phyloP scores from a whole-genome alignment of 92 coral and sea anemone species.

The Chrysogorgia sp. region DNA sequence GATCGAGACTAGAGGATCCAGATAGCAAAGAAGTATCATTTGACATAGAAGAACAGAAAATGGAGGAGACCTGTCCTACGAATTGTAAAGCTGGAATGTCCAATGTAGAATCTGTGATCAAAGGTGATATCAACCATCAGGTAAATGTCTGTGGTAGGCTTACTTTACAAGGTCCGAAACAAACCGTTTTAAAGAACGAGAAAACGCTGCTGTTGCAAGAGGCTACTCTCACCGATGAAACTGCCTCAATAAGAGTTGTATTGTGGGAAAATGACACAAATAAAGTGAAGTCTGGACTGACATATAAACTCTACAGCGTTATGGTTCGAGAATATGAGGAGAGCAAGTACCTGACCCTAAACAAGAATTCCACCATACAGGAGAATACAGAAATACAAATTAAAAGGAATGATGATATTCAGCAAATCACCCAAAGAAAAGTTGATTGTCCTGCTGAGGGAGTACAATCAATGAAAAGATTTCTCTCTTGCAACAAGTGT shows the following conservation, averaged over 20 bases:
- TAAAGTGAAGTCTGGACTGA: slow-evolving; percentile 21
- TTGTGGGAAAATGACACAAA: slow-evolving; percentile 50
- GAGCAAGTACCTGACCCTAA: slow-evolving; percentile 44
- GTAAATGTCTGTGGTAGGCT: slow-evolving; percentile 27
- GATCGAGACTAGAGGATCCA: slow-evolving; percentile 57
- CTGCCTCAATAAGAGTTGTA: slow-evolving; percentile 30
- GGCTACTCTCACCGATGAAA: too few species aligned
- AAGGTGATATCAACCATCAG: neutral
- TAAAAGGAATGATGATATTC: slow-evolving; percentile 1
- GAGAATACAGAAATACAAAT: neutral
- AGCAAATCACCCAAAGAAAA: neutral
- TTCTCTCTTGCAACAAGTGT: slow-evolving; percentile 19
- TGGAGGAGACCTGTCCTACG: too few species aligned
- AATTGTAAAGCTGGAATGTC: neutral
- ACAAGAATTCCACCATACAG: slow-evolving; percentile 12
- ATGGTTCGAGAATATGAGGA: slow-evolving; percentile 22
- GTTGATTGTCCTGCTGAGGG: slow-evolving; percentile 22
- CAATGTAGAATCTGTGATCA: neutral
- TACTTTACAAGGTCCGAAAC: neutral
- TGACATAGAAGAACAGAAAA: slow-evolving; percentile 39
- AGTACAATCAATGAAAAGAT: slow-evolving; percentile 1
- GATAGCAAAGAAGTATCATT: slow-evolving; percentile 21
- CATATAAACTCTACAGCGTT: slow-evolving; percentile 29
- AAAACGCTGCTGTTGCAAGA: too few species aligned
- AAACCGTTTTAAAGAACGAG: too few species aligned